Evolutionary conservation across 2,113 vertebrate genomes (phyloP), one percentile per base, ranked within the genome.

Genomic region (Xiphophorus hellerii): DNA sequence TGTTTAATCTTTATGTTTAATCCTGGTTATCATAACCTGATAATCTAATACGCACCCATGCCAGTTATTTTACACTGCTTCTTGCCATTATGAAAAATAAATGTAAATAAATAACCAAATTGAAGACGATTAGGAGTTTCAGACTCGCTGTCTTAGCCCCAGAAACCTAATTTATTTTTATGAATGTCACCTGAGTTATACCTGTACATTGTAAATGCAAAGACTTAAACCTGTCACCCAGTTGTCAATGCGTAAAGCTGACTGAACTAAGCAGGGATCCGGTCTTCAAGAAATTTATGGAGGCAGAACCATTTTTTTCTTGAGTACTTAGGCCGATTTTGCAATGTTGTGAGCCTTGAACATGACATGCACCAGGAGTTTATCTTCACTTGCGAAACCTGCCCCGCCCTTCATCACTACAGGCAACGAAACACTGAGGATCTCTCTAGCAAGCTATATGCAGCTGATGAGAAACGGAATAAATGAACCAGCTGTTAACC

Each of bases 341-440:
- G 20, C 33, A 30, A 67, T 48, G 9, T 20, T 54, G 29, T 22
- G 37, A 31, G 25, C 7, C 33, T 3, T 28, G 42, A 14, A 58
- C 28, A 72, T 20, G 79, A 65, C 64, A 72, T 4, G 48, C 20
- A 79, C 48, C 68, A 29, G 35, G 42, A 30, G 69, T 76, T 89
- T 91, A 91, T 91, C 85, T 87, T 44, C 33, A 67, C 80, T 81
- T 69, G 70, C 37, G 82, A 84, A 89, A 83, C 66, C 89, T 66
- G 91, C 92, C 92, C 85, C 92, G 84, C 92, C 92, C 91, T 91
- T 88, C 29, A 73, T 51, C 76, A 37, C 67, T 73, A 22, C 37
- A 27, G 15, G 60, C 61, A 75, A 62, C 14, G 62, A 67, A 71
- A 67, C 72, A 31, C 66, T n/a, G 44, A 15, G 29, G 39, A 14